A percentile compares a stretch with the other conserved stretches of the same genome.
phyloP scores from a whole-genome alignment of 2,888 invertebrate species.

The Pristionchus mayeri region DNA sequence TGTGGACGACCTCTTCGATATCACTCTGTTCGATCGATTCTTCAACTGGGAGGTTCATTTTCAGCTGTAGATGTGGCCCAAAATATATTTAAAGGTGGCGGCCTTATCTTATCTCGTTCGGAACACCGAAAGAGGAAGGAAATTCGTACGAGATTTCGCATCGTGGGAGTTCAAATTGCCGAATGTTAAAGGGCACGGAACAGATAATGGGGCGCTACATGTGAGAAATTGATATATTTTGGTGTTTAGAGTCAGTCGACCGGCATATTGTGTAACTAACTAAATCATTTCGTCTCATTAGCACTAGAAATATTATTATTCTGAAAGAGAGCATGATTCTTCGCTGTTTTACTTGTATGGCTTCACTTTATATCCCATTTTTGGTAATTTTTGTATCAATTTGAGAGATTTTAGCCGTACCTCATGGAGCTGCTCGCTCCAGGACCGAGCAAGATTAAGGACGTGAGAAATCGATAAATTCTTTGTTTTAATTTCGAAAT shows the following conservation, averaged over 20 bases:
- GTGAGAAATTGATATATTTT: background rate
- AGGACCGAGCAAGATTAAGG: constrained; percentile 10
- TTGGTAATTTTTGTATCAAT: too few relatives aligned
- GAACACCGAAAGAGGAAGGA: background rate
- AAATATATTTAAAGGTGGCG: background rate
- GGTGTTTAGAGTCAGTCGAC: too few relatives aligned
- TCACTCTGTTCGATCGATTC: constrained; percentile 40
- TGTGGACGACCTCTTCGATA: background rate
- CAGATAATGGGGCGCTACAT: constrained; percentile 48
- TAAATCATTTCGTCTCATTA: too few relatives aligned
- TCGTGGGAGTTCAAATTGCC: constrained; percentile 39
- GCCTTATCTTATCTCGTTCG: constrained; percentile 18
- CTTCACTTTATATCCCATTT: too few relatives aligned
- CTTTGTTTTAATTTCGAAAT: background rate
- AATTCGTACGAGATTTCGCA: background rate
- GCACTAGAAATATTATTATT: too few relatives aligned
- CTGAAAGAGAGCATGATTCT: too few relatives aligned
- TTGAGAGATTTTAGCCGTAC: constrained; percentile 34
- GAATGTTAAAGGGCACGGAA: background rate
- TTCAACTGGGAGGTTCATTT: constrained; percentile 11
- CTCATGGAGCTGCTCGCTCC: constrained; percentile 33
- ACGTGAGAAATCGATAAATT: background rate
- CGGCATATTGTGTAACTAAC: too few relatives aligned
- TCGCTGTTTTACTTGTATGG: too few relatives aligned
- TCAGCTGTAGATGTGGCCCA: background rate